phyloP scores from a whole-genome alignment of 2,888 invertebrate species.

The Metallyticus violacea region DNA sequence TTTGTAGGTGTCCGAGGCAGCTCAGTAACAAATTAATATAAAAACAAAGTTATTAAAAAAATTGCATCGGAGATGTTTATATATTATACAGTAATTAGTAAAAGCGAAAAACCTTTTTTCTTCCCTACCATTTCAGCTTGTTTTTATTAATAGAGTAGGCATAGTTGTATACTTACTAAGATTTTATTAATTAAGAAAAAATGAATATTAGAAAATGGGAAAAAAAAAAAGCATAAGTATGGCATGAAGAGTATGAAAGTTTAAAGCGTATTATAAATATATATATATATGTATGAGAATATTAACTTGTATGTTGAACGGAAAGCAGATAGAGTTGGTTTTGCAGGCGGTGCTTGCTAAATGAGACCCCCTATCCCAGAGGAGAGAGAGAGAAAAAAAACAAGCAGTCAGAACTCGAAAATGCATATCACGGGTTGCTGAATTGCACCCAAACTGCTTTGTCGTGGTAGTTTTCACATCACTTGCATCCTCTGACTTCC shows the following conservation, averaged over 20 bases:
- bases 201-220: conserved; percentile 8
- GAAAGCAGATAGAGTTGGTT: neutral
- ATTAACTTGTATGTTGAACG: neutral
- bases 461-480: neutral
- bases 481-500: neutral
- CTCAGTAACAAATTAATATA: conserved; percentile 1
- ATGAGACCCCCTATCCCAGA: neutral
- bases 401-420: neutral
- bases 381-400: too few relatives aligned
- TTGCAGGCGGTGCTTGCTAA: conserved; percentile 9
- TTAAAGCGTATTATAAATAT: conserved; percentile 17
- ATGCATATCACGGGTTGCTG: conserved; percentile 21
- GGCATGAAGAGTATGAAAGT: conserved; percentile 10
- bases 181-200: conserved; percentile 27
- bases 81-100: conserved; percentile 19
- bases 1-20: conserved; percentile 1
- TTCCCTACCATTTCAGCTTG: conserved; percentile 12
- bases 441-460: neutral
- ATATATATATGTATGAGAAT: conserved; percentile 1
- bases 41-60: neutral
- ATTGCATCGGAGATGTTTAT: conserved; percentile 17
- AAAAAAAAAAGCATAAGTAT: conserved; percentile 11
- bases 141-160: conserved; percentile 27
- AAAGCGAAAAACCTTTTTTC: neutral
- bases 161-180: conserved; percentile 31